These are phyloP conservation scores for Dynastes maya DNA, from an alignment of 2,888 invertebrate genomes.

Conservation along the genomic window DNA sequence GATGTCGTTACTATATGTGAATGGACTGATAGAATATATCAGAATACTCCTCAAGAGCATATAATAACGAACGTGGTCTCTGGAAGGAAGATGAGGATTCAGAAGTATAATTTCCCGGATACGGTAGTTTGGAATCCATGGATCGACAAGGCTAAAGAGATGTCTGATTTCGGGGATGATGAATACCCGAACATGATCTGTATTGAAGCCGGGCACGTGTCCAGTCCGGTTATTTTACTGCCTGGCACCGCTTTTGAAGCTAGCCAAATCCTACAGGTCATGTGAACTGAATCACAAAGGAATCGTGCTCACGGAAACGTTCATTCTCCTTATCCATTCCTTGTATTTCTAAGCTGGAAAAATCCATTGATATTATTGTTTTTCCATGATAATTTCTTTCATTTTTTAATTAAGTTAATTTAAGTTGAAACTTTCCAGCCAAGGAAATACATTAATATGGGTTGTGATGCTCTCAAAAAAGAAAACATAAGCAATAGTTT, in stretches of 20 bases:
- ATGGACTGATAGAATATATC: conserved; percentile 95
- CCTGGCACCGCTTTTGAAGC: conserved; percentile 95
- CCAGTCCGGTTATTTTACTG: conserved; percentile 88
- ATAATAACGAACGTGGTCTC: conserved; percentile 94
- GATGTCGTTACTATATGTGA: conserved; percentile 92
- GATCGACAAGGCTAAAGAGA: conserved; percentile 93
- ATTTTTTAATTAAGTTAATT: conserved; percentile 49
- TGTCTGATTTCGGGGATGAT: conserved; percentile 96
- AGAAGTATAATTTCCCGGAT: conserved; percentile 96
- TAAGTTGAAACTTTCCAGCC: conserved; percentile 53
- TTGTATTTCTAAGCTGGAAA: conserved; percentile 53
- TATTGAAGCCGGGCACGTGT: conserved; percentile 94
- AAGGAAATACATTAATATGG: conserved; percentile 54
- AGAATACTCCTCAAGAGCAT: conserved; percentile 93
- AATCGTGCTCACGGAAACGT: conserved; percentile 8
- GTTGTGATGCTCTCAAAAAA: conserved; percentile 56
- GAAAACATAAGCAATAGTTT: conserved; percentile 62
- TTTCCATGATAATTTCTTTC: conserved; percentile 36
- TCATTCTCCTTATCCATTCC: conserved; percentile 55
- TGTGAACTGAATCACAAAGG: conserved; percentile 62
- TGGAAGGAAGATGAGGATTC: conserved; percentile 92
- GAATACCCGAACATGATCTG: conserved; percentile 98
- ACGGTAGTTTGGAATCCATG: conserved; percentile 99
- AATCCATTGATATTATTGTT: conserved; percentile 55
- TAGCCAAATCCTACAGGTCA: conserved; percentile 90